Evolutionary conservation across 2,888 invertebrate species (phyloP).

Genomic region (Eupeodes latifasciatus): DNA sequence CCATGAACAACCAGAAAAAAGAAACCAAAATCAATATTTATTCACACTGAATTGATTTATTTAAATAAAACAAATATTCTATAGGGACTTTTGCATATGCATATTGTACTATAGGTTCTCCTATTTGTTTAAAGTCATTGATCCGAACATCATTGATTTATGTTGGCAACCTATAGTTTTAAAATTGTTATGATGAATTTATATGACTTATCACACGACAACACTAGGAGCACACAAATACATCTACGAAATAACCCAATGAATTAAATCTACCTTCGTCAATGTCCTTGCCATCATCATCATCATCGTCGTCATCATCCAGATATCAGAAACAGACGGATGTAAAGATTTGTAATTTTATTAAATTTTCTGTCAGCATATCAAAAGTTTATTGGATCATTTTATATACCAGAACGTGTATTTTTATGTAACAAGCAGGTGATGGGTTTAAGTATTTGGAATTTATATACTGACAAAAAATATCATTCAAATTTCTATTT

Average conservation of each 20-base stretch:
- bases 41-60: not conserved
- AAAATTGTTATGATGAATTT: not conserved
- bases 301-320: not conserved
- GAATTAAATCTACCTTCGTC: not conserved
- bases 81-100: not conserved
- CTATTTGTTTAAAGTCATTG: not conserved
- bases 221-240: not conserved
- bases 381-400: not conserved
- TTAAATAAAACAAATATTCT: not conserved
- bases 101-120: not conserved
- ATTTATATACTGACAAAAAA: not conserved
- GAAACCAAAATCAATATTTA: not conserved
- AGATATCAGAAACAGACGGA: too few relatives aligned
- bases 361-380: not conserved
- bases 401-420: not conserved
- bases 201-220: not conserved
- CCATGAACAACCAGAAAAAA: not conserved
- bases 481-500: not conserved
- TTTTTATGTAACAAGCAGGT: not conserved
- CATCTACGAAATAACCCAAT: not conserved
- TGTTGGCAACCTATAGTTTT: not conserved
- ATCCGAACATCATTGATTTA: not conserved
- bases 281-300: not conserved
- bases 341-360: not conserved
- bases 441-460: not conserved